Evolutionary conservation across 2,797 vertebrate genomes (phyloP).

Genomic region (Allobates femoralis): DNA sequence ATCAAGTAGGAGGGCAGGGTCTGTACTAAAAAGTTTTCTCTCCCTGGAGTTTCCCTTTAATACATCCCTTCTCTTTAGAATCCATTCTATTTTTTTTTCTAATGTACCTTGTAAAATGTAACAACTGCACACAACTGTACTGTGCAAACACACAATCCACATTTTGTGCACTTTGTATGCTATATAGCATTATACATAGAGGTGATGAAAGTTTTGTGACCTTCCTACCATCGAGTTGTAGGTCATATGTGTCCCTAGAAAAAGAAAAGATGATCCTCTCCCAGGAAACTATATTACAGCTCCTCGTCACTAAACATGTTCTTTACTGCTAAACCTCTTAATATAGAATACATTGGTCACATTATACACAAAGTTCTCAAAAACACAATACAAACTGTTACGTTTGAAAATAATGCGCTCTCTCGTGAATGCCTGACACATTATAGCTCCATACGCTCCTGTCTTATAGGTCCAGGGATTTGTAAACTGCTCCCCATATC

Average conservation of each 20-base stretch:
- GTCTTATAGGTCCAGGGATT: conserved; percentile 44
- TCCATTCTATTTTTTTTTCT: no score
- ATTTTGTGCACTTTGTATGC: background rate
- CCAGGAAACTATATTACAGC: background rate
- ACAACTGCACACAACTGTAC: background rate
- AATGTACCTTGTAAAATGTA: no score
- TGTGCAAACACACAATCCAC: background rate
- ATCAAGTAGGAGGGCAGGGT: no score
- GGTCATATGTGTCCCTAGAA: background rate
- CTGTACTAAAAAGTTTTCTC: no score
- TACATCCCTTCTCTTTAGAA: no score
- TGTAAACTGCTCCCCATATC: conserved; percentile 49
- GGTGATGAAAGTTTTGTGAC: background rate
- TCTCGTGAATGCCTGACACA: conserved; percentile 24
- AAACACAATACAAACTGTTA: background rate
- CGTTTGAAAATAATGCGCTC: conserved; percentile 7
- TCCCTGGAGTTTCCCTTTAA: no score
- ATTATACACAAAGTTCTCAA: background rate
- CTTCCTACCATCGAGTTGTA: background rate
- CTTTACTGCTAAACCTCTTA: background rate
- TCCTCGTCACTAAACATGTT: background rate
- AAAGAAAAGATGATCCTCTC: background rate
- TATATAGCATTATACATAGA: background rate
- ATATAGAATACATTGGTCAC: background rate
- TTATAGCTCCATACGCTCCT: background rate